Conservation (phyloP, 1,140 invertebrate species). For the Trichomalopsis sarcophagae region DNA sequence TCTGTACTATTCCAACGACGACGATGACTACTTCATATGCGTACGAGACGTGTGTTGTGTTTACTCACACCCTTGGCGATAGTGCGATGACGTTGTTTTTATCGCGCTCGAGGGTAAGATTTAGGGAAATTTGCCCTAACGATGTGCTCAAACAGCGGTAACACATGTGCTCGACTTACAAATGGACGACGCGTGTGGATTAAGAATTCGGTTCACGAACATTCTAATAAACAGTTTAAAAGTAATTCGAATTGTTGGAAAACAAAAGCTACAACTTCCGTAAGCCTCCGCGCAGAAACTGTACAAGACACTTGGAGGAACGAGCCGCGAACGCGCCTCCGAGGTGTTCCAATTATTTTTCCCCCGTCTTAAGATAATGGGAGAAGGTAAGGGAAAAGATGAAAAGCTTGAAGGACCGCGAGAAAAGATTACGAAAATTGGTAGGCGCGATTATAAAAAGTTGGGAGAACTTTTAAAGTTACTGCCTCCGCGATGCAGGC, state of each 20-base stretch:
- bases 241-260: too few relatives aligned
- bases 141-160: not conserved
- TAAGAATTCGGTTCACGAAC: not conserved
- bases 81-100: not conserved
- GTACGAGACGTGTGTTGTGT: not conserved
- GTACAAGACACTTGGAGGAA: not conserved
- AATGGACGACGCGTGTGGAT: not conserved
- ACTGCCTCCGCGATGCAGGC: not conserved
- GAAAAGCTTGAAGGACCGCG: conserved; percentile 29
- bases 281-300: not conserved
- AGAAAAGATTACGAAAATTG: conserved; percentile 39
- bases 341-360: conserved; percentile 35
- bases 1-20: too few relatives aligned
- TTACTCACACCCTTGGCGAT: not conserved
- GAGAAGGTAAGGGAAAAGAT: conserved; percentile 2
- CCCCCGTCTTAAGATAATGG: not conserved
- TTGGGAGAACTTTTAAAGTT: conserved; percentile 16
- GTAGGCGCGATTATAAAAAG: conserved; percentile 33
- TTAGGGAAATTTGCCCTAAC: not conserved
- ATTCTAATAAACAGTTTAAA: too few relatives aligned
- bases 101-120: not conserved
- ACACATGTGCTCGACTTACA: not conserved
- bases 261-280: too few relatives aligned
- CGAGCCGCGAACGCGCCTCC: not conserved
- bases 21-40: not conserved